phyloP scores from a whole-genome alignment of 92 coral and sea anemone genomes.

The Nematostella vectensis region DNA sequence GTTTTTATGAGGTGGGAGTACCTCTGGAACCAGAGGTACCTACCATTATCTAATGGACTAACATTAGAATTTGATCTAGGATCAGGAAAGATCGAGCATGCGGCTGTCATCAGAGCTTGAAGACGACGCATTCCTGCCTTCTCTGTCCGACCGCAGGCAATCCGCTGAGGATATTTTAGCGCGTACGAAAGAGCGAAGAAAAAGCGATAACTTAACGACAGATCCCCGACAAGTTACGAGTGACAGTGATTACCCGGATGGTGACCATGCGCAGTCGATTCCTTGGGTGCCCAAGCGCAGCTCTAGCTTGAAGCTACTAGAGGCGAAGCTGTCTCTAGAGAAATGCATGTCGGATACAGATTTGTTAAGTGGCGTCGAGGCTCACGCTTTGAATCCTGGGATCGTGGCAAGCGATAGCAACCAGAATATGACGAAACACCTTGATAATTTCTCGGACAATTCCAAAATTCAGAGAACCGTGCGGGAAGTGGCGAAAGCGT shows the following conservation, averaged over 20 bases:
- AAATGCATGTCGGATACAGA: conserved; percentile 37
- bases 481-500: conserved; percentile 62
- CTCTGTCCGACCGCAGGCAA: background rate
- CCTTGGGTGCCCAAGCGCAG: conserved; percentile 29
- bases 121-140: background rate
- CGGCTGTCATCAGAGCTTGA: background rate
- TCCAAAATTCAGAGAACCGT: conserved; percentile 75
- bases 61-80: too few species aligned
- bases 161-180: conserved; percentile 1
- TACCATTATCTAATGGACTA: too few species aligned
- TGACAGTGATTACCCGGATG: background rate
- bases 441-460: conserved; percentile 55
- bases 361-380: conserved; percentile 26
- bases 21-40: too few species aligned
- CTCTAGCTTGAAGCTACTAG: conserved; percentile 26
- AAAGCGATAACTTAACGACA: background rate
- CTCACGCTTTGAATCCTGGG: conserved; percentile 1
- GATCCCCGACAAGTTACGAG: conserved; percentile 8
- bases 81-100: too few species aligned
- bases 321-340: conserved; percentile 26
- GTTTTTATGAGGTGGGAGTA: too few species aligned
- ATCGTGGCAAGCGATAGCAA: conserved; percentile 27
- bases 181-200: background rate
- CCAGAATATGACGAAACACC: conserved; percentile 15
- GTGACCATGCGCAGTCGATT: background rate